Evolutionary conservation across 2,797 vertebrate species (phyloP), one percentile per base, ranked within the genome.

Genomic region (Enteromius fasciolatus): DNA sequence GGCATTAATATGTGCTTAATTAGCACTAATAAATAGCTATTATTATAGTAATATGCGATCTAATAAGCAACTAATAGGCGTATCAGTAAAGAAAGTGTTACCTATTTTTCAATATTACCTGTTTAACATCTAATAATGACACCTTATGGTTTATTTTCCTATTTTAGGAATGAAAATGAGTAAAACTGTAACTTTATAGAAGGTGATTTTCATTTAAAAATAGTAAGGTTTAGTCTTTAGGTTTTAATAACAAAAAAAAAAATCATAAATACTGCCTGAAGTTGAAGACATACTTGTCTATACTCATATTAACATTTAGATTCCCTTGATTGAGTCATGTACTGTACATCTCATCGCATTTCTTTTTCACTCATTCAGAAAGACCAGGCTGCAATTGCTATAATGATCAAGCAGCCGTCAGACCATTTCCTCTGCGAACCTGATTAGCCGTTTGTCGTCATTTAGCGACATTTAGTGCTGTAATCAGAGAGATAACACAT

Each of bases 401-500:
- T 76, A 73, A 77, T 63, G 63, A 81, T 74, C 76, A 74, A 48
- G n/a, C 69, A 75, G 69, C 73, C 44, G 46, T 59, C 83, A 80
- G 78, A 72, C 66, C 70, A 36, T 83, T 83, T 85, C 61, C 84
- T 85, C 36, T 59, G 73, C 44, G 57, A 81, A 73, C 39, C 54
- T 80, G 82, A 82, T 87, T 83, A 66, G 52, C 44, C 69, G 41
- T 64, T 85, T 72, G 82, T 83, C 48, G 61, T 81, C 68, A 46
- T 79, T 83, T 68, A 66, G 83, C 18, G 54, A 28, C 25, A 36
- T 61, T 84, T 70, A 84, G 81, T 18, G 18, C 66, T 84, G 78
- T 83, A 84, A 88, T 88, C 78, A 86, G 63, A 79, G 77, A 44
- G 69, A 81, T 77, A 75, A 74, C 73, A 88, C 82, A 63, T 81